Evolutionary conservation across 1,140 invertebrate species (phyloP), one percentile per base, ranked within the genome.

Genomic region (Laodelphax striatellus): DNA sequence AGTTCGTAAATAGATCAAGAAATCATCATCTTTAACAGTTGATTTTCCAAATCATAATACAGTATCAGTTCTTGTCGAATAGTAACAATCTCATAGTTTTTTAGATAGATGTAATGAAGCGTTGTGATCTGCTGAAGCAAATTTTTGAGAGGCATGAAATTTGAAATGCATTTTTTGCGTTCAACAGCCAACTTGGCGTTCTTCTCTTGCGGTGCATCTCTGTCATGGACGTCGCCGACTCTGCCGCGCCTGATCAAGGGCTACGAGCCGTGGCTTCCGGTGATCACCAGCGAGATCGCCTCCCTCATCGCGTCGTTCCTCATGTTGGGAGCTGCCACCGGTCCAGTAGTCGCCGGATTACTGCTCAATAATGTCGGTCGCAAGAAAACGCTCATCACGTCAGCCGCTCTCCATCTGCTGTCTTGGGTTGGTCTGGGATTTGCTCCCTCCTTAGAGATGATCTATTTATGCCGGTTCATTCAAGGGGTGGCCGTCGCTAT

Each of bases 401-500:
- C 46, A 50, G 21, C 46, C 21, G 46, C 46, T 10, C 46, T 50
- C 5, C 46, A 50, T 50, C 46, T 50, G 16, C 21, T 50, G 6
- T 50, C 46, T 5, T 50, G 46, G 46, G 16, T 50, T 50, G 46
- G 16, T 5, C 46, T 50, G 5, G 46, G 46, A 1, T 50, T 50
- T 17, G 46, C 46, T 4, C 16, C 46, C 2, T 16, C 11, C 5
- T 8, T 22, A 10, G 46, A 50, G 44, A 42, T 52, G n/a, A 42
- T 68, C 28, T 68, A 65, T 46, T 28, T 60, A 3, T 58, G 65
- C 21, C 38, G 63, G n/a, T 56, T 67, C 14, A 52, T 69, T 16
- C 24, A 56, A 68, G 91, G 91, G n/a, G 67, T 90, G 13, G 59
- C 55, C 0, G 63, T 62, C 0, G 65, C 62, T n/a, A 63, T 65